phyloP scores from a whole-genome alignment of 1,140 invertebrate genomes.

The Anastrepha ludens region DNA sequence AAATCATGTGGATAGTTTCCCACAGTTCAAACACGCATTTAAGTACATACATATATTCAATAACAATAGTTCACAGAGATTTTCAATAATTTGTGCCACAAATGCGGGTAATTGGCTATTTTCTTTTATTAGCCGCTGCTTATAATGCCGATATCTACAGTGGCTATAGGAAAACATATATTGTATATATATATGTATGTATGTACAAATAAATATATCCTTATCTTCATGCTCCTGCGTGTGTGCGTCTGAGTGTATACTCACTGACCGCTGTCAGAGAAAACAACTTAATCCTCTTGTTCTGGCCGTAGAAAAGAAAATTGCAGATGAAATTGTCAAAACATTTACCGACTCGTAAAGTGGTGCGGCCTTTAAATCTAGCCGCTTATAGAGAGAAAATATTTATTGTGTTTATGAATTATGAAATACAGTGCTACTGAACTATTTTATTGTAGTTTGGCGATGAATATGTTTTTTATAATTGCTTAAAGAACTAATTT shows the following conservation, averaged over 20 bases:
- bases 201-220: too few species aligned
- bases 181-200: not conserved
- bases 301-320: not conserved
- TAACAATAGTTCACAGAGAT: conserved; percentile 27
- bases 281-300: conserved; percentile 52
- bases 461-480: too few species aligned
- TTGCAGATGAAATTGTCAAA: conserved; percentile 46
- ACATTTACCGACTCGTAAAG: conserved; percentile 20
- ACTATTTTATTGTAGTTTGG: too few species aligned
- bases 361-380: conserved; percentile 26
- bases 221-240: not conserved
- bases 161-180: not conserved
- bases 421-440: too few species aligned
- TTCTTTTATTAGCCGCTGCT: conserved; percentile 50
- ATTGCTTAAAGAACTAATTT: too few species aligned
- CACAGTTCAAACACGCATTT: not conserved
- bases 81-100: conserved; percentile 47
- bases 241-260: not conserved
- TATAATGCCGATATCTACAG: not conserved
- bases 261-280: conserved; percentile 29
- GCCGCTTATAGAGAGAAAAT: conserved; percentile 28
- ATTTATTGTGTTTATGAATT: not conserved
- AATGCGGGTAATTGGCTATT: conserved; percentile 48
- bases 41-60: not conserved
- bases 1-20: conserved; percentile 5